Conservation (phyloP, 2,888 invertebrate species). For the Cheilosia scutellata region DNA sequence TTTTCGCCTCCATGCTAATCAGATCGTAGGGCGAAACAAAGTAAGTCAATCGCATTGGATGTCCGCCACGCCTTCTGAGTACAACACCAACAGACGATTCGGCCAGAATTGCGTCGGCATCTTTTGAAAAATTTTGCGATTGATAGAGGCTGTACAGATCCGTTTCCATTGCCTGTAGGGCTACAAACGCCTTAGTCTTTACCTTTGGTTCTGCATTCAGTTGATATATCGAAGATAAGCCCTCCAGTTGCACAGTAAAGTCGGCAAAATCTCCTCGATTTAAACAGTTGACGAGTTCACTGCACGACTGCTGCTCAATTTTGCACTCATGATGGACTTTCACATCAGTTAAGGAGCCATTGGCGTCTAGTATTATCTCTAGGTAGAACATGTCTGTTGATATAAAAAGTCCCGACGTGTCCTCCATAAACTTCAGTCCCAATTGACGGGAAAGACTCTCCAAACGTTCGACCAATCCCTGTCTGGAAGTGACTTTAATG, state of each 20-base stretch:
- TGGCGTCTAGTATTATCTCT: conserved; percentile 93
- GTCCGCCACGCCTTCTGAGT: conserved; percentile 93
- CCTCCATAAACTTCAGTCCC: conserved; percentile 95
- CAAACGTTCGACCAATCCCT: conserved; percentile 95
- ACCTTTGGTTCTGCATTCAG: conserved; percentile 97
- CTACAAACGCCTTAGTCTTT: conserved; percentile 96
- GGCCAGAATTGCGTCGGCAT: conserved; percentile 89
- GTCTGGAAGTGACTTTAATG: conserved; percentile 95
- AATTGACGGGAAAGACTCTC: conserved; percentile 96
- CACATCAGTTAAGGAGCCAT: conserved; percentile 94
- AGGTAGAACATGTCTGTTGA: conserved; percentile 98
- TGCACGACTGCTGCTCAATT: conserved; percentile 92
- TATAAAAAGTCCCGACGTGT: conserved; percentile 93
- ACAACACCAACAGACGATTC: conserved; percentile 95
- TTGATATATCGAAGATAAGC: conserved; percentile 95
- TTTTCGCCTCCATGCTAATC: conserved; percentile 90
- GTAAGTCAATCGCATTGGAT: conserved; percentile 97
- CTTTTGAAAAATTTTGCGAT: conserved; percentile 90
- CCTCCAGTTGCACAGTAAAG: conserved; percentile 96
- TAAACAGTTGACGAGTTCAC: conserved; percentile 93
- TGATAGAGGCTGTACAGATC: conserved; percentile 93
- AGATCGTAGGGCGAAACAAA: conserved; percentile 97
- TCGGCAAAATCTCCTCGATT: conserved; percentile 95
- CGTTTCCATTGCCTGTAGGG: conserved; percentile 95
- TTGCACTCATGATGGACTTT: conserved; percentile 96